phyloP scores from a whole-genome alignment of 2,888 invertebrate genomes.

The Omphaloscelis lunosa region DNA sequence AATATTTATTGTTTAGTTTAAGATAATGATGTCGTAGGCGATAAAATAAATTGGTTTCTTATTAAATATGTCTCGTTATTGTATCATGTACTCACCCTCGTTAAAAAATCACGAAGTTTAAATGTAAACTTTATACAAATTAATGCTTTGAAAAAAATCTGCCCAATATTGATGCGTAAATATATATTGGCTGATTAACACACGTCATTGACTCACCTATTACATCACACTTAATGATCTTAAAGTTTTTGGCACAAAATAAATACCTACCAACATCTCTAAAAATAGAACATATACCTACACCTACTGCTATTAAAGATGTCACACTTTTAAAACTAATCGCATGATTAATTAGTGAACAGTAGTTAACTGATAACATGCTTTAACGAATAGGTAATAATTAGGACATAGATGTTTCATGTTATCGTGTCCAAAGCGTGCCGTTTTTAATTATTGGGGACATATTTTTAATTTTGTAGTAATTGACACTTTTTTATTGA shows the following conservation, averaged over 20 bases:
- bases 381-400: conserved; percentile 18
- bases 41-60: conserved; percentile 66
- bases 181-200: not conserved
- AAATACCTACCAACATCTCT: conserved; percentile 5
- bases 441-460: conserved; percentile 33
- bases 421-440: conserved; percentile 44
- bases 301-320: not conserved
- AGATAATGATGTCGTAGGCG: conserved; percentile 64
- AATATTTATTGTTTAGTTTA: conserved; percentile 76
- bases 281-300: not conserved
- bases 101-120: conserved; percentile 39
- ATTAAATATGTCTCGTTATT: conserved; percentile 62
- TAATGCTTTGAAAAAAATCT: conserved; percentile 23
- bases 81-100: conserved; percentile 49
- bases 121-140: conserved; percentile 25
- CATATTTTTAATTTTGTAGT: not conserved
- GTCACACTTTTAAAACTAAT: not conserved
- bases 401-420: conserved; percentile 15
- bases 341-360: conserved; percentile 4
- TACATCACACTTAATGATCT: conserved; percentile 38
- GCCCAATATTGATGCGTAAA: conserved; percentile 9
- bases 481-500: not conserved
- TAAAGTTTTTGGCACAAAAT: not conserved
- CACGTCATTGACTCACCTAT: conserved; percentile 13
- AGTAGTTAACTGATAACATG: conserved; percentile 7